Evolutionary conservation across 2,113 vertebrate species (phyloP).

Genomic region (Hippocampus barbouri): DNA sequence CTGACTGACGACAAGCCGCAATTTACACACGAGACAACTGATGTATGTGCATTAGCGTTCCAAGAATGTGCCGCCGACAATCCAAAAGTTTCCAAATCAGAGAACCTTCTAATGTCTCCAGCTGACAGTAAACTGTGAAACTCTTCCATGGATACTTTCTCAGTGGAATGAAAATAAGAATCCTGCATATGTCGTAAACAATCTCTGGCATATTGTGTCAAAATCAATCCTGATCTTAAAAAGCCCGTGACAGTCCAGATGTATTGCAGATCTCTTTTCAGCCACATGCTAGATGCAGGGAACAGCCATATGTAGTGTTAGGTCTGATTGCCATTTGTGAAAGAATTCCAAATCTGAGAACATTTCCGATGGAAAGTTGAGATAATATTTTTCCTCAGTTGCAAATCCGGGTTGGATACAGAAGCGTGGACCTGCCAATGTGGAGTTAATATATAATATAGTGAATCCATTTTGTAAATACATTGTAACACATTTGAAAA

Average conservation of each 20-base stretch:
- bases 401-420: neutral
- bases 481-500: too few species aligned
- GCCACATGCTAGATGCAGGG: too few species aligned
- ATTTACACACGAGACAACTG: neutral
- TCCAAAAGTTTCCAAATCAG: constrained; percentile 5
- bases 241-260: too few species aligned
- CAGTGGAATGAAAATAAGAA: constrained; percentile 1
- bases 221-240: too few species aligned
- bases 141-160: neutral
- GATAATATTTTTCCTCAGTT: neutral
- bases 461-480: too few species aligned
- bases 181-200: neutral
- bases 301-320: too few species aligned
- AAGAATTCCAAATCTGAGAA: too few species aligned
- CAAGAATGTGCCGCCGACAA: neutral
- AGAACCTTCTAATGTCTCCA: neutral
- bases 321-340: too few species aligned
- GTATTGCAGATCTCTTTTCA: too few species aligned
- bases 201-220: neutral
- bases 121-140: neutral
- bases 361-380: too few species aligned
- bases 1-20: neutral
- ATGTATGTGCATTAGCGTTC: neutral
- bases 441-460: too few species aligned
- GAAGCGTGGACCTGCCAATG: too few species aligned